Percentiles rank a stretch among this genome's conserved stretches.
phyloP scores from a whole-genome alignment of 1,140 invertebrate species.

The Globodera rostochiensis region DNA sequence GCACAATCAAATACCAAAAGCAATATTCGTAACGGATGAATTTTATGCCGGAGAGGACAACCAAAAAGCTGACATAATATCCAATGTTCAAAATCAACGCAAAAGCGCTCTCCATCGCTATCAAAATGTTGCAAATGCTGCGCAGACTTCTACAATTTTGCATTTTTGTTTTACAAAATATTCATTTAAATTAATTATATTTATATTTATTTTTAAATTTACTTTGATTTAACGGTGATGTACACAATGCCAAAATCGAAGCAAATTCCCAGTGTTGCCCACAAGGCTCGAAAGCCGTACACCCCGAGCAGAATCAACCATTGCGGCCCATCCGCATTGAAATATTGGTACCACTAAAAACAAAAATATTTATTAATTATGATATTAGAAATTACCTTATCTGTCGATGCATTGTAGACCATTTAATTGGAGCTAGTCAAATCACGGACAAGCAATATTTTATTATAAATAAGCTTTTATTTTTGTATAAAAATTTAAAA shows the following conservation, averaged over 20 bases:
- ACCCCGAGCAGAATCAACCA: not conserved
- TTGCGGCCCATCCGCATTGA: not conserved
- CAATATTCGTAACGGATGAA: slow-evolving; percentile 11
- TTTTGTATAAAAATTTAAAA: too few species aligned
- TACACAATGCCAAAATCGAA: not conserved
- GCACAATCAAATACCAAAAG: not conserved
- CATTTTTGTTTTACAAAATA: too few species aligned
- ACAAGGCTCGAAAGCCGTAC: not conserved
- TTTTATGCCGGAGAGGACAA: not conserved
- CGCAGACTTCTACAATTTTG: not conserved
- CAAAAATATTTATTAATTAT: not conserved
- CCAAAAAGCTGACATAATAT: not conserved
- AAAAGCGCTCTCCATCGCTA: slow-evolving; percentile 1
- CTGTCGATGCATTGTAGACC: too few species aligned
- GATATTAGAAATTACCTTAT: not conserved
- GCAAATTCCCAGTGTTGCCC: not conserved
- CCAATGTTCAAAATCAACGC: not conserved
- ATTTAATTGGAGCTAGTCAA: too few species aligned
- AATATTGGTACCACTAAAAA: slow-evolving; percentile 14
- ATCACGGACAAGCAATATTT: too few species aligned
- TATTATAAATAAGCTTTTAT: too few species aligned
- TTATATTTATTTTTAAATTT: too few species aligned
- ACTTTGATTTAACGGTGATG: slow-evolving; percentile 3
- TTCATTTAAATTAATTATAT: too few species aligned
- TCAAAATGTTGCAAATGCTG: slow-evolving; percentile 7